Base-by-base conservation (phyloP, 2,888 invertebrate species). In the Cyclophora punctaria region DNA sequence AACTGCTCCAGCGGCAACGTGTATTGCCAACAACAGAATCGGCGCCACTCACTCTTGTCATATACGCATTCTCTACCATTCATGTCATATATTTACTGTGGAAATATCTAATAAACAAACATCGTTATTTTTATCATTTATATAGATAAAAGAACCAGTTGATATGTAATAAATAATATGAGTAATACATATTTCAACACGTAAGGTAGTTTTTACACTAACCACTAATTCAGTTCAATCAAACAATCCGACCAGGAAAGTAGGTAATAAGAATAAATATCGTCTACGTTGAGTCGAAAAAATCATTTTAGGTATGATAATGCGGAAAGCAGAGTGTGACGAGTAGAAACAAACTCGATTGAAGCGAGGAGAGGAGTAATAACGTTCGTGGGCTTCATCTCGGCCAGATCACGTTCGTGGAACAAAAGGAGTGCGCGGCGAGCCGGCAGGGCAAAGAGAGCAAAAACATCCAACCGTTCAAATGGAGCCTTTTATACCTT, bases 371-470 rank as follows among this genome's bases (percentile, higher is more conserved):
- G 70, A 71, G 67, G 64, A 79, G 80, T 73, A 81, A 80, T 83
- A 82, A 77, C 73, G 78, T 78, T 73, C 72, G 71, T 75, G 75
- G 74, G 78, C 75, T 81, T 80, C 82, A 82, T 82, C 82, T 80
- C 78, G 78, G 73, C 69, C 77, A 83, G 86, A 85, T 86, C 86
- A 86, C 83, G 86, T 83, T 79, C 80, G 71, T 69, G 68, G 77
- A 84, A 85, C 83, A 87, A 88, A 84, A 83, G 81, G 70, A 80
- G 69, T 63, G 76, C 73, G 73, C 74, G 64, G 71, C 75, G 78
- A 75, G 73, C 74, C 74, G 77, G 69, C 75, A 68, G 65, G 62
- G 65, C 70, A 65, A 75, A 78, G 80, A 77, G 64, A 75, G 76
- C 63, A 66, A 71, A 81, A 83, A 84, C 84, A 80, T 42, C 73